Percentiles rank a stretch among this genome's conserved stretches.
phyloP scores from a whole-genome alignment of 2,797 vertebrate species.

The Pelochelys cantorii region DNA sequence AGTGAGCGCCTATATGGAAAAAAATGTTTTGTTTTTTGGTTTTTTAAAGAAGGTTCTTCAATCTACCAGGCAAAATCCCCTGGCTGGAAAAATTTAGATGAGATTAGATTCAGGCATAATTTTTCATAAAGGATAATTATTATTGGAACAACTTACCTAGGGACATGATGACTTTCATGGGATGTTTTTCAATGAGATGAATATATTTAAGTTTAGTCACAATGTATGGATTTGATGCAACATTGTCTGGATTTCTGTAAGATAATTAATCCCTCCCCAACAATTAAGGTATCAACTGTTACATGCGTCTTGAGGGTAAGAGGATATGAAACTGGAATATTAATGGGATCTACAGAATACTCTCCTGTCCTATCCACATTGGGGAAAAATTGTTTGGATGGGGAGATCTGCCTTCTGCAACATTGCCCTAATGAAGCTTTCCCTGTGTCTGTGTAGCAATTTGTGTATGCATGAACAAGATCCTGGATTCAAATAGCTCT shows the following conservation, averaged over 20 bases:
- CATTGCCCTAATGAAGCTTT: conserved; percentile 15
- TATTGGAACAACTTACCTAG: neutral
- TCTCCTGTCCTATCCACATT: conserved; percentile 62
- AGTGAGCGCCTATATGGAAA: neutral
- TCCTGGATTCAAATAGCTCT: neutral
- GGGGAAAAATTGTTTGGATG: conserved; percentile 29
- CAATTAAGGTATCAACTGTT: rapidly evolving
- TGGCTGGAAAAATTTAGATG: neutral
- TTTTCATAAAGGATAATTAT: neutral
- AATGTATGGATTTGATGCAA: neutral
- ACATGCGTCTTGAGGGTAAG: conserved; percentile 33
- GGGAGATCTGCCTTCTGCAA: neutral
- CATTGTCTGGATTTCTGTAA: too few relatives aligned
- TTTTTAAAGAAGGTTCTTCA: neutral
- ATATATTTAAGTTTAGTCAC: neutral
- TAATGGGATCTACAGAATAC: conserved; percentile 32
- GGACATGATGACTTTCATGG: neutral
- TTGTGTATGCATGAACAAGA: conserved; percentile 19
- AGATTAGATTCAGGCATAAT: neutral
- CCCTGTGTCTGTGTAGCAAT: conserved; percentile 58
- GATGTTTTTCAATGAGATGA: neutral
- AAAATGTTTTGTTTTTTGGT: neutral
- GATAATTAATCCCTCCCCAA: neutral
- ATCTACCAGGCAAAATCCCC: neutral
- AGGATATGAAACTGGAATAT: conserved; percentile 25